These are phyloP conservation scores for Apotomis capreana DNA, from an alignment of 2,888 invertebrate species.

Conservation along the genomic window DNA sequence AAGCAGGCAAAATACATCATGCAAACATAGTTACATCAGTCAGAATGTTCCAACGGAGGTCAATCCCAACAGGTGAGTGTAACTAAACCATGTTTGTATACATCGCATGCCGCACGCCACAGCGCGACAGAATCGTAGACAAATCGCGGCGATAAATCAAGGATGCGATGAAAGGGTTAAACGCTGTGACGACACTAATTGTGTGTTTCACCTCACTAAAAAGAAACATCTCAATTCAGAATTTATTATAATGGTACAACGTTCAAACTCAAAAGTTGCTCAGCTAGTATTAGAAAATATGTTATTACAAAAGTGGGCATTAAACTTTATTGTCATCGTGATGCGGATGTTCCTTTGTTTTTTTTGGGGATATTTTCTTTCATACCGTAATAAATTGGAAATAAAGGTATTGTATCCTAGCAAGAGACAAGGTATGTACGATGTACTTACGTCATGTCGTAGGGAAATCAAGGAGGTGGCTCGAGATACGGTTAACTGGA, in stretches of 20 bases:
- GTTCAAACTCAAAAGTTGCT: slow-evolving; percentile 17
- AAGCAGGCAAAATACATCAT: no score
- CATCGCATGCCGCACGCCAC: slow-evolving; percentile 18
- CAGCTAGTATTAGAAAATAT: slow-evolving; percentile 28
- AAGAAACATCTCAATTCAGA: slow-evolving; percentile 39
- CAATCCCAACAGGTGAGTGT: slow-evolving; percentile 31
- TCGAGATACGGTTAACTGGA: no score
- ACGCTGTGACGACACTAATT: slow-evolving; percentile 64
- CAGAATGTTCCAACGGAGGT: slow-evolving; percentile 16
- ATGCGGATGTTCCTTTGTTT: slow-evolving; percentile 55
- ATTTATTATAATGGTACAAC: slow-evolving; percentile 19
- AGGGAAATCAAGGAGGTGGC: no score
- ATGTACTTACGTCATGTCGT: no score
- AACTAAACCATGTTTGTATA: slow-evolving; percentile 39
- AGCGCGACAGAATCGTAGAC: slow-evolving; percentile 26
- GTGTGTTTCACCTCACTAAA: slow-evolving; percentile 59
- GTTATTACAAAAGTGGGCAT: slow-evolving; percentile 42
- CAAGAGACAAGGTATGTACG: no score
- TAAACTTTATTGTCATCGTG: slow-evolving; percentile 58
- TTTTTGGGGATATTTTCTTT: slow-evolving; percentile 31
- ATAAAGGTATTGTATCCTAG: not conserved
- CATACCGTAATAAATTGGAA: slow-evolving; percentile 27
- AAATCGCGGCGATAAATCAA: slow-evolving; percentile 74
- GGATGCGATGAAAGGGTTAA: slow-evolving; percentile 72
- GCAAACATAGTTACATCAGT: not conserved